These are phyloP conservation scores for Agriotes lineatus DNA, from an alignment of 2,888 invertebrate species.

Conservation along the genomic window DNA sequence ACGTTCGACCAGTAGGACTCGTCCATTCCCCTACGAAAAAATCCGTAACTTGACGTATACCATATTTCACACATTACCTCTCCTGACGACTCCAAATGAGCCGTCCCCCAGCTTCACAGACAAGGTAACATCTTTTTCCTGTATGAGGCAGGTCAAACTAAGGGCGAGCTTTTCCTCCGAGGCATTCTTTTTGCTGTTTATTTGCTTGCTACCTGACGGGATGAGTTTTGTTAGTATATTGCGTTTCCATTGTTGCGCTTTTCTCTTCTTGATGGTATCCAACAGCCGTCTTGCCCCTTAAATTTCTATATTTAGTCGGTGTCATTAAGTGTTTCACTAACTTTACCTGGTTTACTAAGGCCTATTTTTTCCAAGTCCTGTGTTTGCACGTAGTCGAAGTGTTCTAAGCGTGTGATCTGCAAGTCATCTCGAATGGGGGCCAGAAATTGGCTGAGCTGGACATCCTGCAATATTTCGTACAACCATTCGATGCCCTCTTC, in stretches of 20 bases:
- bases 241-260: slow-evolving; percentile 86
- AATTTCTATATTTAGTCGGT: too few species aligned
- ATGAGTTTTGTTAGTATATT: slow-evolving; percentile 86
- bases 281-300: slow-evolving; percentile 81
- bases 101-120: slow-evolving; percentile 95
- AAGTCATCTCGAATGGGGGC: too few species aligned
- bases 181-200: slow-evolving; percentile 56
- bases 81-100: slow-evolving; percentile 95
- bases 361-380: slow-evolving; percentile 95
- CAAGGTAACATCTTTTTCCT: too few species aligned
- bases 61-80: too few species aligned
- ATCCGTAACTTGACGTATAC: too few species aligned
- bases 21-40: too few species aligned
- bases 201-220: slow-evolving; percentile 68
- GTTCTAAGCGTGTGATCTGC: too few species aligned
- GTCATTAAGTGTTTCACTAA: too few species aligned
- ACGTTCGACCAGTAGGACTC: slow-evolving; percentile 73
- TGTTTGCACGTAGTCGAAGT: slow-evolving; percentile 96
- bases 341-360: too few species aligned
- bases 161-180: slow-evolving; percentile 55
- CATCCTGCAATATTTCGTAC: slow-evolving; percentile 87
- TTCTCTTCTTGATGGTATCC: slow-evolving; percentile 91
- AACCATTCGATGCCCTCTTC: slow-evolving; percentile 82
- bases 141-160: slow-evolving; percentile 82
- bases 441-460: slow-evolving; percentile 95